Base-by-base conservation (phyloP, 2,113 vertebrate species). In the Acrocephalus kingi region DNA sequence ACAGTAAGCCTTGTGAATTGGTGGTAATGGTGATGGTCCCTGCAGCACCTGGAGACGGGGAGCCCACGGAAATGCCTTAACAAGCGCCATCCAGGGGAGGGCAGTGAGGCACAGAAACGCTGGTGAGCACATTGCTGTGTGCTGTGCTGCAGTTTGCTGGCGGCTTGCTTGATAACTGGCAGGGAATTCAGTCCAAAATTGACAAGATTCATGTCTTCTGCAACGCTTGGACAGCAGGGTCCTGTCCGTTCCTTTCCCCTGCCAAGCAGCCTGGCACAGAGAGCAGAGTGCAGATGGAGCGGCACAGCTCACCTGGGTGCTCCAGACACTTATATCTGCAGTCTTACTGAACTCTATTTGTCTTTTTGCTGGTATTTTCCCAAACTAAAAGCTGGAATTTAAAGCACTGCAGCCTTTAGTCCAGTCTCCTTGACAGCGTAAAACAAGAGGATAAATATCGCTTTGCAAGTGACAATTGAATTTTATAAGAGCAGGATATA, bases 131-230 rank as follows among this genome's bases (percentile, higher is more conserved):
- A 9, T 43, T 37, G 68, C 76, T 52, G 39, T 31, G 76, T 13
- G 56, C 39, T 46, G 18, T 89, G 76, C 85, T 94, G 96, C 88
- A 96, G 86, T 92, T 95, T 92, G 62, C 80, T 96, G 96, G 94
- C 96, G 79, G 66, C 90, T 62, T 27, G 61, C 77, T 96, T 37
- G 52, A 51, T 62, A 84, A 33, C 83, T 97, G 96, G 94, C 96
- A 93, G 83, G 45, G 69, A 84, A 72, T 39, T 79, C 88, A 69
- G 63, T 46, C 55, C 95, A 49, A 68, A 96, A 94, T 49, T 97
- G 96, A 97, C 94, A 97, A 97, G 96, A 97, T 96, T 97, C 96
- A 96, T 96, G 94, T 95, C 96, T 96, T 95, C 92, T 97, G 96
- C 96, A 97, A 76, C 31, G 88, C 95, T 62, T 87, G 93, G 95